Base-by-base conservation (phyloP, 2,113 vertebrate genomes). In the Orycteropus afer region DNA sequence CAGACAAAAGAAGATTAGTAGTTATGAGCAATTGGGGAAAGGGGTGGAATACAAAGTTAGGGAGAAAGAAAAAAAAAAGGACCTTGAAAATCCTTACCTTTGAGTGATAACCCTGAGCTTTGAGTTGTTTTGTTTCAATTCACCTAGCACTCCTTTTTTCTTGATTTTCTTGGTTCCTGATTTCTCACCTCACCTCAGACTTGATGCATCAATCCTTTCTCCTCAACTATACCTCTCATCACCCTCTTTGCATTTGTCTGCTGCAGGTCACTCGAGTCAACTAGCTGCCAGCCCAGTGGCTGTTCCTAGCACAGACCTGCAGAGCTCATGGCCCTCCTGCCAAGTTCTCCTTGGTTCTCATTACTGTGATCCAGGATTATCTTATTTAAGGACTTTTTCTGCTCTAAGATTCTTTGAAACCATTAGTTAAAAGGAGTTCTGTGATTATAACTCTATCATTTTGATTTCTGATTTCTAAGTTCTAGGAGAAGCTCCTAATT, bases 401-500 rank as follows among this genome's bases (percentile, higher is more conserved):
- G 18, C 23, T 63, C n/a, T 92, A 80, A 88, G 85, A 85, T 57
- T 61, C 34, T 73, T 78, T 82, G 89, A 51, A 63, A 5, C 65
- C 55, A 49, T 53, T 34, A 77, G 85, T 63, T 74, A 57, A 25
- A 95, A 94, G 74, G 93, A 71, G 17, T 77, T 86, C 7, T 42
- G 9, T 79, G 14, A 78, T 7, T 69, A 22, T 47, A 61, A 51
- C 29, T 79, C 37, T 92, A 89, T 82, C 79, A 61, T 89, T 88
- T 81, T 86, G 47, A 45, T 34, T 17, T 17, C 42, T 82, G 49
- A 91, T 18, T 88, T 93, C 42, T 91, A 76, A 82, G 59, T 87
- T 93, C 49, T 84, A 89, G 32, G 84, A 85, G 59, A 87, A 85
- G 18, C n/a, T 84, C 59, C 42, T 84, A 20, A 51, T 71, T 81